Evolutionary conservation across 2,113 vertebrate genomes (phyloP), one percentile per base, ranked within the genome.

Genomic region (Shinisaurus crocodilurus): DNA sequence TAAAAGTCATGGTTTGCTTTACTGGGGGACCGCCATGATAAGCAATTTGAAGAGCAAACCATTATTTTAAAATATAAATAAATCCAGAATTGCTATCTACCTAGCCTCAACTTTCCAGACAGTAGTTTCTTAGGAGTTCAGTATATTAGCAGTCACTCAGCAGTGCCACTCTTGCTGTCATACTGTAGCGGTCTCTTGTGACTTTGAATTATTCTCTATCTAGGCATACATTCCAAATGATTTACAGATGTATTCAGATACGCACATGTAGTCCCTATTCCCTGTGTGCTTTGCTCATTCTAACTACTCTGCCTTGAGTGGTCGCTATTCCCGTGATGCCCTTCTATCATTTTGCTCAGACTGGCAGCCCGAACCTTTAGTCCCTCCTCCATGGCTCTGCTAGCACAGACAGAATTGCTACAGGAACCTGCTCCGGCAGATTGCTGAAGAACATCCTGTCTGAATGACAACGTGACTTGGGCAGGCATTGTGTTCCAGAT

Each of bases 91-190:
- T 69, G 92, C 89, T 88, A 85, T 89, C 94, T 92, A 92, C 90
- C 92, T n/a, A 76, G 0, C 87, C 92, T 90, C 54, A 91, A 67
- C 92, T 93, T 94, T 93, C 93, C 87, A 96, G 93, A 91, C 95
- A 94, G 90, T 88, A 91, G 87, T 91, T 67, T 91, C 63, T 81
- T 88, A 93, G 91, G 91, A 94, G 95, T 92, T 89, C 91, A 95
- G 85, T 81, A 91, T 85, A 92, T 94, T 89, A 34, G 86, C 69
- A 92, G 94, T 92, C 90, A 92, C 94, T 93, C 93, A 91, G 92
- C 93, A 94, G 95, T 92, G 50, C 91, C 87, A 77, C 90, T 67
- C 90, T 69, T 82, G 72, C 83, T 93, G 95, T 94, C 95, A 96
- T n/a, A 2, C 43, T 40, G 37, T 16, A 40, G 74, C 54, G 67